Conservation (phyloP, 2,113 vertebrate genomes). For the Bufo bufo region DNA sequence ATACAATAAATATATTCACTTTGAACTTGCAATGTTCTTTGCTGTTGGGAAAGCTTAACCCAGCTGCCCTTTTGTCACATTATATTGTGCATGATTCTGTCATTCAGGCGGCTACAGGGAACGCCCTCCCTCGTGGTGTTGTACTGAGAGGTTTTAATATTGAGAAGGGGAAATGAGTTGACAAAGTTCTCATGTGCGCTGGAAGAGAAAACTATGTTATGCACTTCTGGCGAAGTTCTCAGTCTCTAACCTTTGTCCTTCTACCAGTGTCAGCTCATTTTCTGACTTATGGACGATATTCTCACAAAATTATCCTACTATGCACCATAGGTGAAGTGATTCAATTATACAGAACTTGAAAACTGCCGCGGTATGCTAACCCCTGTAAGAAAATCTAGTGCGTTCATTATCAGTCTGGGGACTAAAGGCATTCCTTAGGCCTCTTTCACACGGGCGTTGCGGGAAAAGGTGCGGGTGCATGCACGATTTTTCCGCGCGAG, state of each 20-base stretch:
- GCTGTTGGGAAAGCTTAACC: background rate
- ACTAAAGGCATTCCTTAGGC: background rate
- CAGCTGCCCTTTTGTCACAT: background rate
- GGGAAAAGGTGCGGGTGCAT: no score
- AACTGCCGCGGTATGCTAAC: background rate
- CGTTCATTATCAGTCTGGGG: background rate
- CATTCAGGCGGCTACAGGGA: background rate
- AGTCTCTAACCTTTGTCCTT: background rate
- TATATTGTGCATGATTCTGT: background rate
- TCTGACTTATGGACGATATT: background rate
- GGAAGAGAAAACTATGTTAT: constrained; percentile 1
- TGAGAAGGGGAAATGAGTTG: constrained; percentile 43
- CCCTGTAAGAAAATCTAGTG: background rate
- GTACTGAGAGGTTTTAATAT: constrained; percentile 29
- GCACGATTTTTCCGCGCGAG: no score
- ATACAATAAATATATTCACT: background rate
- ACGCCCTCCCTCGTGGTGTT: constrained; percentile 21
- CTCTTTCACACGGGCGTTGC: no score
- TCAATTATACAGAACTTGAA: background rate
- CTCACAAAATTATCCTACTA: background rate
- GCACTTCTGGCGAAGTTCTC: background rate
- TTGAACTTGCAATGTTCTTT: background rate
- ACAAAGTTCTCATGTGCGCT: constrained; percentile 28
- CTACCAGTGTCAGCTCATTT: background rate
- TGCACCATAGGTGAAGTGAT: no score